Conservation (phyloP, 2,888 invertebrate genomes). For the Thera obeliscata region DNA sequence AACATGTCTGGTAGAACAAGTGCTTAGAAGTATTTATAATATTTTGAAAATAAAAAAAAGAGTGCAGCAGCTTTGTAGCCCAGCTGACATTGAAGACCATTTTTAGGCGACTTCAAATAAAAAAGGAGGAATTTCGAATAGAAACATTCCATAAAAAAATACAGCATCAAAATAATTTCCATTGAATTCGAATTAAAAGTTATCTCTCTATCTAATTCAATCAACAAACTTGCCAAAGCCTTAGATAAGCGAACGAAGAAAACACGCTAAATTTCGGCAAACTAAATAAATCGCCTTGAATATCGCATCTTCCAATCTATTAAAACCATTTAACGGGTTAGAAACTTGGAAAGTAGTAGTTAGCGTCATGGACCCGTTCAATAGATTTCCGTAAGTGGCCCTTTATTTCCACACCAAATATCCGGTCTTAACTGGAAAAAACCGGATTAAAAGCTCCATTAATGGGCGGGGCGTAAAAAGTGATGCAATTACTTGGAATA, state of each 20-base stretch:
- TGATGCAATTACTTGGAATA: conserved; percentile 75
- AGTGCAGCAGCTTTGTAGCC: no score
- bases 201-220: not conserved
- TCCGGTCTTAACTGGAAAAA: conserved; percentile 72
- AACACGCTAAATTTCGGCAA: conserved; percentile 10
- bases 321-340: conserved; percentile 72
- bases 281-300: conserved; percentile 60
- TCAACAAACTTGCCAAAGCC: not conserved
- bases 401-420: conserved; percentile 74
- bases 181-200: no score
- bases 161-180: no score
- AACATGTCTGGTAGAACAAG: no score
- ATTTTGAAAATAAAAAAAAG: no score
- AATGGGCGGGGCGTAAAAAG: conserved; percentile 72
- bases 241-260: conserved; percentile 11
- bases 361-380: conserved; percentile 70
- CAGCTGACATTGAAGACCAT: no score
- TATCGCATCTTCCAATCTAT: conserved; percentile 65
- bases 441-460: conserved; percentile 74
- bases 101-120: no score
- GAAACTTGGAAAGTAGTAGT: conserved; percentile 71
- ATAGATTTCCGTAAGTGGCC: conserved; percentile 75
- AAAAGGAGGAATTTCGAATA: no score
- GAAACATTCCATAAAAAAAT: no score
- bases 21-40: no score